Evolutionary conservation across 2,888 invertebrate genomes (phyloP).

Genomic region (Eugnorisma glareosa): DNA sequence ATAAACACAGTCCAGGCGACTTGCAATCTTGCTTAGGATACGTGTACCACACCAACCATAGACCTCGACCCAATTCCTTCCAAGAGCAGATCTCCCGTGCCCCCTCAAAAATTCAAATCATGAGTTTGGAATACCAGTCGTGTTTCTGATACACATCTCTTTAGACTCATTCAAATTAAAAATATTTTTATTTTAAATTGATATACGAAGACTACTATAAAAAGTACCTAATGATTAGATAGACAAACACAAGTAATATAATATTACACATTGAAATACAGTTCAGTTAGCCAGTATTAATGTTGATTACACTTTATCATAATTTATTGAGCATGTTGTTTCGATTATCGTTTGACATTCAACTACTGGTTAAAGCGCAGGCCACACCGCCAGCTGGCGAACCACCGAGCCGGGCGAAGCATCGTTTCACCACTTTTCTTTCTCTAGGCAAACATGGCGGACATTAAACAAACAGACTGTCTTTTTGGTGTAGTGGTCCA

Average conservation of each 20-base stretch:
- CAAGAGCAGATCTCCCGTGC: too few relatives aligned
- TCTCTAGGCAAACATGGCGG: background rate
- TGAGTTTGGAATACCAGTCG: too few relatives aligned
- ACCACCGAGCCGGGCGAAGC: too few relatives aligned
- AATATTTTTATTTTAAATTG: background rate
- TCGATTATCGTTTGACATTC: background rate
- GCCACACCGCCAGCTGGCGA: too few relatives aligned
- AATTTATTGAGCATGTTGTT: conserved; percentile 21
- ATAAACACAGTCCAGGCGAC: too few relatives aligned
- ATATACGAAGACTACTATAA: background rate
- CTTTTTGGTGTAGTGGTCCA: background rate
- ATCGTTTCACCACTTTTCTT: too few relatives aligned
- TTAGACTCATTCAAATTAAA: background rate
- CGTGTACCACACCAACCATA: too few relatives aligned
- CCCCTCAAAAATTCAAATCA: too few relatives aligned
- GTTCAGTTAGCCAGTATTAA: conserved; percentile 15
- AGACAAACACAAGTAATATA: conserved; percentile 8
- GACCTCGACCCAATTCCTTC: too few relatives aligned
- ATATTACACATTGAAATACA: conserved; percentile 5
- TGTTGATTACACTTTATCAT: conserved; percentile 36
- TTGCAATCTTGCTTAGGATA: too few relatives aligned
- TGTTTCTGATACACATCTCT: too few relatives aligned
- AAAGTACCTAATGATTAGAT: background rate
- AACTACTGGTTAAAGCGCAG: background rate
- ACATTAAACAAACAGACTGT: background rate